A percentile compares a stretch with the other conserved stretches of the same genome.
These are phyloP conservation scores for Corythaeola cristata DNA, from an alignment of 2,113 vertebrate species.

Conservation along the genomic window DNA sequence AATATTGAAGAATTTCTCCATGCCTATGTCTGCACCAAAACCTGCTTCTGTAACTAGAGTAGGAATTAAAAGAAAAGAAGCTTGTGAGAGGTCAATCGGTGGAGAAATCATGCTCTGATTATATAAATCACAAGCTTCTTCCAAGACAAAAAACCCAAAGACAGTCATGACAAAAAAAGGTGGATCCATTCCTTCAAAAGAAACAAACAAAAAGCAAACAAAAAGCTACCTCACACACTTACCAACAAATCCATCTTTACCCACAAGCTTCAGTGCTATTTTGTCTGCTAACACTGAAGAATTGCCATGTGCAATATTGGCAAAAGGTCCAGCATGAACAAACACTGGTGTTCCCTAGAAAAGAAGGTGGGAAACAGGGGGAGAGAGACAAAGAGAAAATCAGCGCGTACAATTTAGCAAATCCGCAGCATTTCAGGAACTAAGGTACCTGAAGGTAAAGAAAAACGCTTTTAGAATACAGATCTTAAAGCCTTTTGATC, in stretches of 20 bases:
- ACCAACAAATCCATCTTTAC: constrained; percentile 95
- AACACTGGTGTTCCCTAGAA: constrained; percentile 94
- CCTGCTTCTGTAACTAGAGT: constrained; percentile 93
- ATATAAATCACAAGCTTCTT: background rate
- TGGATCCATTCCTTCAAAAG: background rate
- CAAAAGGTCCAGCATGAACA: constrained; percentile 96
- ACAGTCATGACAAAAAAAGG: background rate
- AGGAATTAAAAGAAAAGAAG: background rate
- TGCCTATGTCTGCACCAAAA: constrained; percentile 97
- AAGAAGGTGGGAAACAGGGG: background rate
- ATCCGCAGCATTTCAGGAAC: background rate
- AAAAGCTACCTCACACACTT: background rate
- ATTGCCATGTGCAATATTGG: constrained; percentile 99
- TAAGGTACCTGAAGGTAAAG: background rate
- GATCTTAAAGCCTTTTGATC: background rate
- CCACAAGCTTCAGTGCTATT: constrained; percentile 95
- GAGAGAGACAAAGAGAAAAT: background rate
- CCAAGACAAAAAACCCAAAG: background rate
- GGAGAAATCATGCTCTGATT: background rate
- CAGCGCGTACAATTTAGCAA: background rate
- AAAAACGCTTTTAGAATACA: background rate
- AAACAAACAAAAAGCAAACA: background rate
- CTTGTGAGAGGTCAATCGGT: background rate
- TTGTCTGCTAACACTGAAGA: constrained; percentile 97
- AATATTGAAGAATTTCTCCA: constrained; percentile 99